Evolutionary conservation across 2,888 invertebrate species (phyloP).

Genomic region (Isoperla grammatica): DNA sequence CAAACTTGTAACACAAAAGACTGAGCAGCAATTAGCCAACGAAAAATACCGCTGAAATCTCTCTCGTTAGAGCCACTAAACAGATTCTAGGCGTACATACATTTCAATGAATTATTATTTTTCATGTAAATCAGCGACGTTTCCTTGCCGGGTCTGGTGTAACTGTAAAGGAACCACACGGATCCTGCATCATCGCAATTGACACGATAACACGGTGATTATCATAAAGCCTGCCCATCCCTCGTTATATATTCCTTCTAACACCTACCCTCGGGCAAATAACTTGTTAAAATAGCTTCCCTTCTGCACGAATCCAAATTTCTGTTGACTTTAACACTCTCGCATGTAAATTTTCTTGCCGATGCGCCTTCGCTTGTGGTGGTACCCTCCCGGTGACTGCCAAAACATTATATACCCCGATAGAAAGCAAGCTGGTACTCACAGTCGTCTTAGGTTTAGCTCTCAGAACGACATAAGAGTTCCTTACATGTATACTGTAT

Average conservation of each 20-base stretch:
- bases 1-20: no score
- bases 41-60: no score
- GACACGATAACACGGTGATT: conserved; percentile 18
- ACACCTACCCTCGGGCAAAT: conserved; percentile 27
- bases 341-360: conserved; percentile 24
- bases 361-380: not conserved
- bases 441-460: no score
- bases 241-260: conserved; percentile 28
- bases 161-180: not conserved
- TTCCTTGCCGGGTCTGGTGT: no score
- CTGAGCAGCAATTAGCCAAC: no score
- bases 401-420: not conserved
- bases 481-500: no score
- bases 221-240: conserved; percentile 21
- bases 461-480: no score
- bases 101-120: no score
- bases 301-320: conserved; percentile 23
- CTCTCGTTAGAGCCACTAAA: no score
- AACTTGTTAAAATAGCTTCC: conserved; percentile 30
- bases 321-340: conserved; percentile 28
- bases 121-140: no score
- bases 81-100: no score
- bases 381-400: not conserved
- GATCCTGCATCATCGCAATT: conserved; percentile 16
- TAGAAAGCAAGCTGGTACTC: no score